Conservation (phyloP, 2,113 vertebrate species). For the Sakesphorus luctuosus region DNA sequence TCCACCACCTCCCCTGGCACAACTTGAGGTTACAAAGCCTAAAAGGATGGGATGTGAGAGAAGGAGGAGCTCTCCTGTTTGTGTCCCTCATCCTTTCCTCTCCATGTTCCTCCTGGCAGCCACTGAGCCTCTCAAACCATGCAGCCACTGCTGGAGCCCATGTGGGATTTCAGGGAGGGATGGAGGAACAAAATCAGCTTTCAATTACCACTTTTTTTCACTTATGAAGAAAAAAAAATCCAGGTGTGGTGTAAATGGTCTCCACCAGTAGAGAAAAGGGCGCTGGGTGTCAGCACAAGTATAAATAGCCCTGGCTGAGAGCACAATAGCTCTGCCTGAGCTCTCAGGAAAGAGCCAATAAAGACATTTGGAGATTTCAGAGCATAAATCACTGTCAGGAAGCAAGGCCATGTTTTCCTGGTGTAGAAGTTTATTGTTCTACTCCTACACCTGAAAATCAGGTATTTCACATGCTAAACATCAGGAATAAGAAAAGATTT, state of each 20-base stretch:
- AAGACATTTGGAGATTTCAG: conserved; percentile 3
- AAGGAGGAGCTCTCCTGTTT: neutral
- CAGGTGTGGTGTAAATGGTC: neutral
- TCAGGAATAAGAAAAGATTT: neutral
- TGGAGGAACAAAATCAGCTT: neutral
- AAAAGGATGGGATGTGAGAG: neutral
- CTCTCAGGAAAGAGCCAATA: neutral
- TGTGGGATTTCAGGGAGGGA: neutral
- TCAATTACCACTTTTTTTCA: neutral
- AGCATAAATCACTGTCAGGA: conserved; percentile 38
- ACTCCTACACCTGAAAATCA: neutral
- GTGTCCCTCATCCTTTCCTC: neutral
- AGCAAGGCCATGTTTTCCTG: neutral
- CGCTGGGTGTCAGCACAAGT: neutral
- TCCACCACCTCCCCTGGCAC: neutral
- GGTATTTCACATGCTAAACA: neutral
- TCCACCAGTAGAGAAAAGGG: neutral
- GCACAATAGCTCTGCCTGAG: neutral
- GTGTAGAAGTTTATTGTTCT: neutral
- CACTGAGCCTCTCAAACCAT: neutral
- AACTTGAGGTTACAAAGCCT: neutral
- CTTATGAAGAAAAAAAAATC: neutral
- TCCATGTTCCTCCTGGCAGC: neutral
- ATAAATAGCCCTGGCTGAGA: neutral
- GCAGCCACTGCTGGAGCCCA: neutral